Evolutionary conservation across 1,140 invertebrate species (phyloP).

Genomic region (Popillia japonica): DNA sequence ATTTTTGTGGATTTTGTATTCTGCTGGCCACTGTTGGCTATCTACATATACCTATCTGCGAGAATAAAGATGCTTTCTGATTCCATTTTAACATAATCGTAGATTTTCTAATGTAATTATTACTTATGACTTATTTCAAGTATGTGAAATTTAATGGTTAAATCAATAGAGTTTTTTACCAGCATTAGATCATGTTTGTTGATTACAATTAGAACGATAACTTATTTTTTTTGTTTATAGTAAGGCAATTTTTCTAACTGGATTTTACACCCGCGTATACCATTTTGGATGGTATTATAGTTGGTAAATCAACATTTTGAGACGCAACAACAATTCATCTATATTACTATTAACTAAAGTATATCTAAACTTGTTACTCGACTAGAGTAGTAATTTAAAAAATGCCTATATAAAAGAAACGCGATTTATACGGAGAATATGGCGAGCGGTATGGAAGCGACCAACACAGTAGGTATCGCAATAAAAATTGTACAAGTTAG

Average conservation of each 20-base stretch:
- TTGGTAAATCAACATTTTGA: neutral
- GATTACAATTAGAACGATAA: slow-evolving; percentile 6
- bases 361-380: neutral
- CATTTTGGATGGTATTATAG: neutral
- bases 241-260: neutral
- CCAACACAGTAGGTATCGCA: neutral
- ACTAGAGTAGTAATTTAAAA: neutral
- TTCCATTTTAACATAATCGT: too few relatives aligned
- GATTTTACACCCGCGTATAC: neutral
- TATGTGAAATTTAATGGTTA: neutral
- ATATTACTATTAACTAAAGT: neutral
- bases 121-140: too few relatives aligned
- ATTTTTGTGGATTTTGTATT: too few relatives aligned
- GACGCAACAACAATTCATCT: neutral
- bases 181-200: neutral
- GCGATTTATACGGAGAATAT: neutral
- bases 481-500: slow-evolving; percentile 33
- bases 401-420: neutral
- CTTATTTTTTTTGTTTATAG: slow-evolving; percentile 23
- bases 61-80: too few relatives aligned
- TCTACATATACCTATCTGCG: too few relatives aligned
- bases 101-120: too few relatives aligned
- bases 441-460: neutral
- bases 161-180: neutral
- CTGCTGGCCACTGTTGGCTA: too few relatives aligned